phyloP scores from a whole-genome alignment of 2,888 invertebrate genomes.

The Capitulum mitella region DNA sequence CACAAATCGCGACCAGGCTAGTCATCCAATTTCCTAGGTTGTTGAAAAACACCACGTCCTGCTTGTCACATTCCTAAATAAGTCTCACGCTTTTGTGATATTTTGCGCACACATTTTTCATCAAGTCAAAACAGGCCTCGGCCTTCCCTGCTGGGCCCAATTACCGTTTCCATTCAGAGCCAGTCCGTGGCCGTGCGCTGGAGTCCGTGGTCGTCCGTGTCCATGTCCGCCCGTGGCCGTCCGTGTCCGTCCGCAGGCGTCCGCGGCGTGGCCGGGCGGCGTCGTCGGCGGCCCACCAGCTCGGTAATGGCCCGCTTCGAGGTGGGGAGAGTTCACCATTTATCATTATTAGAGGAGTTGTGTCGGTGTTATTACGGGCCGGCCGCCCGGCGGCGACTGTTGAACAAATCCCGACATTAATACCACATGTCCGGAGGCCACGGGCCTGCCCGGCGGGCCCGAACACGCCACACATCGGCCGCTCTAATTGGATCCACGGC shows the following conservation, averaged over 20 bases:
- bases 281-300: too few relatives aligned
- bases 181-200: background rate
- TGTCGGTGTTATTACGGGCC: constrained; percentile 5
- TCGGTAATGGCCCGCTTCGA: background rate
- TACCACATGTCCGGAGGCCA: background rate
- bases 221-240: too few relatives aligned
- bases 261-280: background rate
- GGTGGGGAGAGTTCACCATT: background rate
- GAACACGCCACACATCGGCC: background rate
- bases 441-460: background rate
- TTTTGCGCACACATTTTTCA: too few relatives aligned
- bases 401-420: constrained; percentile 22
- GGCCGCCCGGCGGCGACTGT: background rate
- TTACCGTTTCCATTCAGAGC: background rate
- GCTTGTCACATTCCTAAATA: too few relatives aligned
- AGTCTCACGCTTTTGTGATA: too few relatives aligned
- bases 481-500: too few relatives aligned
- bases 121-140: too few relatives aligned
- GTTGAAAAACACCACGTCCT: too few relatives aligned
- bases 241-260: too few relatives aligned
- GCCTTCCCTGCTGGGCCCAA: too few relatives aligned
- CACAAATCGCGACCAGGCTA: too few relatives aligned
- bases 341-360: constrained; percentile 12
- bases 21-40: too few relatives aligned
- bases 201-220: background rate